phyloP scores from a whole-genome alignment of 2,797 vertebrate genomes.

The Helostoma temminkii region DNA sequence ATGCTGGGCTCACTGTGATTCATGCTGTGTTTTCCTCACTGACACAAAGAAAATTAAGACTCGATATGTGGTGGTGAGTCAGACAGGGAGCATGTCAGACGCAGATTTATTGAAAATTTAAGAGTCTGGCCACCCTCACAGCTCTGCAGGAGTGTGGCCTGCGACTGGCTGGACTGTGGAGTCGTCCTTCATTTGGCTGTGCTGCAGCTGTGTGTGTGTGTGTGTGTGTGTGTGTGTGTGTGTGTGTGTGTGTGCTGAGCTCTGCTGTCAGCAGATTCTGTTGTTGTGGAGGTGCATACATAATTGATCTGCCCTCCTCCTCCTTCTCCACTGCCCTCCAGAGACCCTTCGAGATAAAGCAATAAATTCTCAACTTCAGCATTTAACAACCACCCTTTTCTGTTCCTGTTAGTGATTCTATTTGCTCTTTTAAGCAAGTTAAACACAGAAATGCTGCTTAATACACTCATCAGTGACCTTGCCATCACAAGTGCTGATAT shows the following conservation, averaged over 20 bases:
- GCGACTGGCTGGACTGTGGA: background rate
- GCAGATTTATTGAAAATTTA: constrained; percentile 63
- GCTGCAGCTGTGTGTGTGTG: constrained; percentile 41
- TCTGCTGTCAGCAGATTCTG: constrained; percentile 76
- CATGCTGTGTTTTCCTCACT: constrained; percentile 26
- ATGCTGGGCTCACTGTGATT: constrained; percentile 28
- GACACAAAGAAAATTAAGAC: constrained; percentile 58
- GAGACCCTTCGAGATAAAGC: constrained; percentile 58
- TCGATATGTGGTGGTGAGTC: constrained; percentile 31
- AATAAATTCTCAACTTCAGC: constrained; percentile 64
- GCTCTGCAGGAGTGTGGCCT: constrained; percentile 30
- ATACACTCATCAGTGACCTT: constrained; percentile 30
- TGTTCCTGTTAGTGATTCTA: constrained; percentile 49
- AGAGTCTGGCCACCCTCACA: constrained; percentile 47
- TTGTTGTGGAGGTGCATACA: constrained; percentile 72
- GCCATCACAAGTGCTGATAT: constrained; percentile 3
- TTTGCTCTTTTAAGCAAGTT: constrained; percentile 48
- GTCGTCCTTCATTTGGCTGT: constrained; percentile 60
- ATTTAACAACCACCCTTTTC: constrained; percentile 48
- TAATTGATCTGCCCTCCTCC: constrained; percentile 66
- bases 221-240: constrained; percentile 56
- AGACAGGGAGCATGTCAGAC: constrained; percentile 44
- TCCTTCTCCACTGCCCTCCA: constrained; percentile 36
- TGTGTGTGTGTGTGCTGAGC: constrained; percentile 39
- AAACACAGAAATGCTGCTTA: constrained; percentile 21